Conservation (phyloP, 2,888 invertebrate species). For the Drosophila meridionalis region DNA sequence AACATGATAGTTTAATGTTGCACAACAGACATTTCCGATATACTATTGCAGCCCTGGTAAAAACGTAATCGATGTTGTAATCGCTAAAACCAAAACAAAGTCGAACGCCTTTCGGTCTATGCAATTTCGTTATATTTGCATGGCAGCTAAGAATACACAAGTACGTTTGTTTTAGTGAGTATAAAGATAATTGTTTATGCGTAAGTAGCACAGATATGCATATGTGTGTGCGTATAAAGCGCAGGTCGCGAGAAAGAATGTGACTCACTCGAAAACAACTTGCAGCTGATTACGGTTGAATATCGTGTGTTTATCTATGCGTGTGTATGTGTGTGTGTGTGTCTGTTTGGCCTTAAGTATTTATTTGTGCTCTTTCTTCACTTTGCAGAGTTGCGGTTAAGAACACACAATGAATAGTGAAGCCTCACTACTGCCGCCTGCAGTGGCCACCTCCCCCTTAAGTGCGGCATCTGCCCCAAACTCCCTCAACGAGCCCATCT, state of each 20-base stretch:
- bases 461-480: conserved; percentile 20
- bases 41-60: conserved; percentile 28
- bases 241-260: background rate
- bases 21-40: background rate
- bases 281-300: conserved; percentile 42
- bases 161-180: conserved; percentile 28
- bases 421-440: conserved; percentile 69
- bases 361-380: conserved; percentile 8
- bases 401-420: conserved; percentile 68
- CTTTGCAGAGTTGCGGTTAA: conserved; percentile 47
- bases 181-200: conserved; percentile 7
- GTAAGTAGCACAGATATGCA: conserved; percentile 1
- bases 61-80: conserved; percentile 28
- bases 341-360: conserved; percentile 8
- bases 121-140: conserved; percentile 17
- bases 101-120: conserved; percentile 4
- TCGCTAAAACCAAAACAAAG: conserved; percentile 42
- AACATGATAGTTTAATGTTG: background rate
- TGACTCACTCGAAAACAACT: conserved; percentile 39
- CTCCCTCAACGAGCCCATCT: conserved; percentile 63
- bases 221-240: background rate
- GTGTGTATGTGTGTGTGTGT: conserved; percentile 13
- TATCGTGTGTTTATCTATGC: conserved; percentile 3
- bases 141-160: conserved; percentile 33
- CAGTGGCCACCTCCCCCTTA: conserved; percentile 22